Evolutionary conservation across 1,140 invertebrate species (phyloP), one percentile per base, ranked within the genome.

Genomic region (Tetraneura akinire): DNA sequence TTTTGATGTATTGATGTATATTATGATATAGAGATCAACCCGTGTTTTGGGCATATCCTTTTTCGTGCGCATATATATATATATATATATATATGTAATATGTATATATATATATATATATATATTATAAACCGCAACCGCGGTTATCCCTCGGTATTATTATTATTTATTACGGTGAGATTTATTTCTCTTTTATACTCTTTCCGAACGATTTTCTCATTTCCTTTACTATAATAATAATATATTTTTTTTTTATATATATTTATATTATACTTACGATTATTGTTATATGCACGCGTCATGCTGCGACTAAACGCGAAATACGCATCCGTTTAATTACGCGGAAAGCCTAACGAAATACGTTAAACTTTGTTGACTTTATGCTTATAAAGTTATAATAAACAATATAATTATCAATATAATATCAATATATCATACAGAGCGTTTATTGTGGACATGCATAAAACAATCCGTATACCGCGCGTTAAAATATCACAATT

Each of bases 181-280:
- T 53, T 71, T 71, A 51, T 71, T 71, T 53, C 23, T 51, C 68
- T 71, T n/a, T 71, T 71, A 71, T 71, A 71, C 32, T 71, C 23
- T 71, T 71, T 26, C 13, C 37, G 32, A 21, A 14, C 37, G 11
- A 42, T 68, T 68, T 68, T 45, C n/a, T 68, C 37, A 21, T 68
- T 68, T 68, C 14, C 13, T 45, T 37, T 71, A 21, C 29, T n/a
- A n/a, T n/a, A n/a, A n/a, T n/a, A n/a, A n/a, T n/a, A n/a, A n/a
- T n/a, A n/a, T n/a, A n/a, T n/a, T n/a, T n/a, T n/a, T n/a, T n/a
- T n/a, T n/a, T n/a, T n/a, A n/a, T n/a, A n/a, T n/a, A n/a, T 14
- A 3, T 6, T 29, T 1, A 23, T 1, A 23, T 62, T n/a, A n/a
- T n/a, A n/a, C n/a, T n/a, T n/a, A n/a, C 8, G 16, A 32, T 14